Base-by-base conservation (phyloP, 2,797 vertebrate species). In the Sebastes glaucus region DNA sequence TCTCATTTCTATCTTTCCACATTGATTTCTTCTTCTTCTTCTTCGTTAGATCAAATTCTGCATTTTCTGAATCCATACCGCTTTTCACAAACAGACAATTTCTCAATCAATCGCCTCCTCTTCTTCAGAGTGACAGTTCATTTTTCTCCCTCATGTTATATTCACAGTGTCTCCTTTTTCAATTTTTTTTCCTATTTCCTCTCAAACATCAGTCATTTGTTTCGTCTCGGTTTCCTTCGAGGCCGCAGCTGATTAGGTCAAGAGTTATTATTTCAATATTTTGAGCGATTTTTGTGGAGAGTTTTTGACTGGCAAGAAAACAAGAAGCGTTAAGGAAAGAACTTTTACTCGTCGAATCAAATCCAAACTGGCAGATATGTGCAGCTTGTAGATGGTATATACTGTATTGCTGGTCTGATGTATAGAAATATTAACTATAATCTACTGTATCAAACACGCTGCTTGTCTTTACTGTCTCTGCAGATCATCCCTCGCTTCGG, bases 401-500 rank as follows among this genome's bases (percentile, higher is more conserved):
- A 11, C 33, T 35, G 33, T 35, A 35, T 35, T 35, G 33, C 33
- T 35, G 33, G 33, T 35, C 10, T 35, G 33, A 35, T 35, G 33
- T 35, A 2, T 35, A 35, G 33, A 35, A 35, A 35, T 35, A 35
- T 1, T 35, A 0, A 42, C 38, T 57, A 16, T 63, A 5, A 13
- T 42, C 18, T 4, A 22, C 27, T 9, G 2, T 4, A 5, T 30
- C 2, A n/a, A 42, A 42, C 13, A 3, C 6, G 30, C n/a, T 3
- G n/a, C 23, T 2, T 1, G 16, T n/a, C 9, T 57, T 1, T 35
- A 4, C 23, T 11, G 9, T 8, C 3, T 2, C 53, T 80, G 18
- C 85, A 99, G 98, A 97, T 99, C 94, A 81, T 96, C 77, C 98
- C 98, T 25, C 94, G 92, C 74, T 98, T 92, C 0, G 98, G 98